Evolutionary conservation across 2,797 vertebrate genomes (phyloP).

Genomic region (Syngnathus acus): DNA sequence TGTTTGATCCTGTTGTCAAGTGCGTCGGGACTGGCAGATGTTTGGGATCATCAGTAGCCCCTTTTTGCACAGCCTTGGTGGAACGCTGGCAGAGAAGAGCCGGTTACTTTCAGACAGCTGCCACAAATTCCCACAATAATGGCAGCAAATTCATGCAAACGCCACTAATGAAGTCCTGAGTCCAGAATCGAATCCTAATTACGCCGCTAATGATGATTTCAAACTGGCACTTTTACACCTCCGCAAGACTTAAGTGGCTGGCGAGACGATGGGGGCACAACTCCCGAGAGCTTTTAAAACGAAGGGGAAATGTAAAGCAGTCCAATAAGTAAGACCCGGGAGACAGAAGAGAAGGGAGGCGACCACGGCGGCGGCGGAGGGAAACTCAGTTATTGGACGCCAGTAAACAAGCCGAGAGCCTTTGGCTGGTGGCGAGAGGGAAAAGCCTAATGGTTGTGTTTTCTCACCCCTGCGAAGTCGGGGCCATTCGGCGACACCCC

Average conservation of each 20-base stretch:
- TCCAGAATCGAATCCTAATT: neutral
- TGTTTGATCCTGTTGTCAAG: conserved; percentile 63
- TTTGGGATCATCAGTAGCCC: conserved; percentile 67
- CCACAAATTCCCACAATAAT: no score
- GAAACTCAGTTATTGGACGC: conserved; percentile 58
- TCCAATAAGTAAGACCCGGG: conserved; percentile 25
- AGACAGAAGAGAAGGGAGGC: conserved; percentile 44
- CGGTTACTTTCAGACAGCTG: no score
- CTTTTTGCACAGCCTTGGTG: conserved; percentile 54
- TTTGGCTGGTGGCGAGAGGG: conserved; percentile 41
- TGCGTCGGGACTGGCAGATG: conserved; percentile 66
- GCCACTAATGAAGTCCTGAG: neutral
- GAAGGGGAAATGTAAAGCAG: conserved; percentile 45
- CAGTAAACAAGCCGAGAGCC: conserved; percentile 63
- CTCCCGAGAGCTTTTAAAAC: conserved; percentile 26
- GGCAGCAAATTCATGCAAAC: neutral
- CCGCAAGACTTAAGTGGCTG: conserved; percentile 26
- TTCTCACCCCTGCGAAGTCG: conserved; percentile 35
- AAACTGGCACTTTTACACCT: neutral
- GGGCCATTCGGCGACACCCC: conserved; percentile 40
- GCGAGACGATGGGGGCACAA: conserved; percentile 25
- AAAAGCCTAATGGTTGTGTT: conserved; percentile 44
- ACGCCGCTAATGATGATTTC: neutral
- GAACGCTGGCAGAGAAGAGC: neutral
- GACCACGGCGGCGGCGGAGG: conserved; percentile 14